Conservation (phyloP, 2,797 vertebrate species). For the Stomatorhinus walkeri region DNA sequence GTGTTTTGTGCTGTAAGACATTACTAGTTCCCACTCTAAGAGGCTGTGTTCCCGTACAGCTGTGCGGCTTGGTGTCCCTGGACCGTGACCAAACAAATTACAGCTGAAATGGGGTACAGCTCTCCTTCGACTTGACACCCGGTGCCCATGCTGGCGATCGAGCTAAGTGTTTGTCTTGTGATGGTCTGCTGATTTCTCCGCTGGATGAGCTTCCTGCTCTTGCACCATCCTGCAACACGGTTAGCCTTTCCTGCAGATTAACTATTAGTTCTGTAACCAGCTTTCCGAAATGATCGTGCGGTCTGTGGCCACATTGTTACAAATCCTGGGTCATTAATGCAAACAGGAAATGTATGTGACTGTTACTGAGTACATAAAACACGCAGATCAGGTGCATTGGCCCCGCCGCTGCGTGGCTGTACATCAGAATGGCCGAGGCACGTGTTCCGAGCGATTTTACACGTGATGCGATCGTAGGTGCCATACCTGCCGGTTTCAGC, state of each 20-base stretch:
- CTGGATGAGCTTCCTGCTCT: not conserved
- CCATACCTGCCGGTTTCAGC: not conserved
- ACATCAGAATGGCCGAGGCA: not conserved
- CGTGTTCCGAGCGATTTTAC: not conserved
- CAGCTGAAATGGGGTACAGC: not conserved
- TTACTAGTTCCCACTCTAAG: not conserved
- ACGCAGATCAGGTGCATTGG: not conserved
- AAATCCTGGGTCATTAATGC: not conserved
- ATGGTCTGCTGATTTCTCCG: not conserved
- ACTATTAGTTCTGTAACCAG: not conserved
- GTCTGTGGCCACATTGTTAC: not conserved
- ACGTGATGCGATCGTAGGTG: not conserved
- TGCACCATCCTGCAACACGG: not conserved
- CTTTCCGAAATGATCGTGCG: not conserved
- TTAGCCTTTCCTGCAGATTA: not conserved
- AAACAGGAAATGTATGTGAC: not conserved
- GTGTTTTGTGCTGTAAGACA: not conserved
- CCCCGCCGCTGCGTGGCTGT: not conserved
- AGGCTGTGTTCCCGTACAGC: not conserved
- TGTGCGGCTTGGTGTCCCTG: not conserved
- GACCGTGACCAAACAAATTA: conserved; percentile 11
- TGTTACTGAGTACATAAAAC: not conserved
- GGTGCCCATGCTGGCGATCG: not conserved
- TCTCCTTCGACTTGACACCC: conserved; percentile 1
- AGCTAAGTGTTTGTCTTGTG: conserved; percentile 7